Conservation (phyloP, 1,140 invertebrate genomes). For the Wasmannia auropunctata region DNA sequence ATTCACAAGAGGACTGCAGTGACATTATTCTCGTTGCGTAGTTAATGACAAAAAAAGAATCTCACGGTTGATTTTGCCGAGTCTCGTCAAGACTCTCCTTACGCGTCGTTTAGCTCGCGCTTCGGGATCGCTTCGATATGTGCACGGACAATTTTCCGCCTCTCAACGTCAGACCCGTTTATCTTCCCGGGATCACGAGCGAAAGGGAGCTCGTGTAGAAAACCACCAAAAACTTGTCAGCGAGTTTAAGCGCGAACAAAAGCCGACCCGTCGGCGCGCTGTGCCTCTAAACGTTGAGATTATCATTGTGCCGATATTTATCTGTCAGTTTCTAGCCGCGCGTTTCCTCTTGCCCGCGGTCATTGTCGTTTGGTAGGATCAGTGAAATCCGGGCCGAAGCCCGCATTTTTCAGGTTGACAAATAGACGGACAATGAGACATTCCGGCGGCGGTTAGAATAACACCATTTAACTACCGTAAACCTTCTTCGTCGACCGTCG, state of each 20-base stretch:
- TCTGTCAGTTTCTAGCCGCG: constrained; percentile 74
- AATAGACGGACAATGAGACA: constrained; percentile 76
- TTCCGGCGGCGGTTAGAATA: constrained; percentile 63
- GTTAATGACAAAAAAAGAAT: constrained; percentile 34
- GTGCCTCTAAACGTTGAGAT: constrained; percentile 73
- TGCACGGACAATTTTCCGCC: constrained; percentile 76
- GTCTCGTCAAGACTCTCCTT: constrained; percentile 25
- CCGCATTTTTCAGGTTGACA: constrained; percentile 74
- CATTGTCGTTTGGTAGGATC: constrained; percentile 58
- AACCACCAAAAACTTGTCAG: constrained; percentile 72
- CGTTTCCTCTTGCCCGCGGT: constrained; percentile 36
- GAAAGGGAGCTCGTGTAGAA: constrained; percentile 38
- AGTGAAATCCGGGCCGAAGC: constrained; percentile 65
- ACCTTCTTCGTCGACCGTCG: constrained; percentile 39
- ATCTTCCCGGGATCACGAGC: constrained; percentile 29
- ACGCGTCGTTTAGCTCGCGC: constrained; percentile 62
- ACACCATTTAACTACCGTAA: constrained; percentile 69
- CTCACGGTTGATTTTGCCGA: constrained; percentile 46
- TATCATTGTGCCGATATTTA: constrained; percentile 82
- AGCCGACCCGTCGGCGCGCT: constrained; percentile 33
- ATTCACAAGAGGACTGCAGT: constrained; percentile 6
- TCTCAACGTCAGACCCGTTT: constrained; percentile 75
- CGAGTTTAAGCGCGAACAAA: constrained; percentile 70
- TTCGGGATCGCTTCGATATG: constrained; percentile 60
- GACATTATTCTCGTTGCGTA: constrained; percentile 17